Percentiles rank a stretch among this genome's conserved stretches.
These are phyloP conservation scores for Xestoiulus laeticollis DNA, from an alignment of 2,888 invertebrate genomes.

Conservation along the genomic window DNA sequence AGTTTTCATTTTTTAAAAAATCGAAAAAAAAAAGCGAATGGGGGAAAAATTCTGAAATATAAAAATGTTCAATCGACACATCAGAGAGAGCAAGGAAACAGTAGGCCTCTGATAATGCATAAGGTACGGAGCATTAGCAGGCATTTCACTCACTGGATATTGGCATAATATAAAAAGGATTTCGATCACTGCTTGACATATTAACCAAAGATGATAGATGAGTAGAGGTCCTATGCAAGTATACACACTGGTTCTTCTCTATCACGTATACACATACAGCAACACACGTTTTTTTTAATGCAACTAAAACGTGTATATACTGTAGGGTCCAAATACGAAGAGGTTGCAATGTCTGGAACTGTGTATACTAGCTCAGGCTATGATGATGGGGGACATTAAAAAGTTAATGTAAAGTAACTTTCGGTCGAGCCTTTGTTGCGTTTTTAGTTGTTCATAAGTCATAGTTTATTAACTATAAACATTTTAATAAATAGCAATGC, in stretches of 20 bases:
- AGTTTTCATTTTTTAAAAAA: background rate
- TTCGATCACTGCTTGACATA: slow-evolving; percentile 26
- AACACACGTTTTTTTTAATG: background rate
- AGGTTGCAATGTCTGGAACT: background rate
- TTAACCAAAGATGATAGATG: slow-evolving; percentile 26
- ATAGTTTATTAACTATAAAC: no score
- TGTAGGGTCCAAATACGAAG: background rate
- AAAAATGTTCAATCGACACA: background rate
- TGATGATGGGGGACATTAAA: background rate
- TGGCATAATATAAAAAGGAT: slow-evolving; percentile 26
- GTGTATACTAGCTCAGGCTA: no score
- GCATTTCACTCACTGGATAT: slow-evolving; percentile 11
- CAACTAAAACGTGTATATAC: background rate
- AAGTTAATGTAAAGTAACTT: background rate
- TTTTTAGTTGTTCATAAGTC: no score
- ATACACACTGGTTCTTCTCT: background rate
- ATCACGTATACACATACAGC: background rate
- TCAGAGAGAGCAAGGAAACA: background rate
- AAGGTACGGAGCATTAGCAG: background rate
- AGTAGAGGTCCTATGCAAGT: background rate
- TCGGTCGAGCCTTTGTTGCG: no score
- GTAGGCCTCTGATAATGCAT: slow-evolving; percentile 4
- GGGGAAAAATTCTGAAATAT: background rate
- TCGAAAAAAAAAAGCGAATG: background rate
- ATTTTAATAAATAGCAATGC: no score